Evolutionary conservation across 2,797 vertebrate genomes (phyloP).

Genomic region (Propithecus perrieri): DNA sequence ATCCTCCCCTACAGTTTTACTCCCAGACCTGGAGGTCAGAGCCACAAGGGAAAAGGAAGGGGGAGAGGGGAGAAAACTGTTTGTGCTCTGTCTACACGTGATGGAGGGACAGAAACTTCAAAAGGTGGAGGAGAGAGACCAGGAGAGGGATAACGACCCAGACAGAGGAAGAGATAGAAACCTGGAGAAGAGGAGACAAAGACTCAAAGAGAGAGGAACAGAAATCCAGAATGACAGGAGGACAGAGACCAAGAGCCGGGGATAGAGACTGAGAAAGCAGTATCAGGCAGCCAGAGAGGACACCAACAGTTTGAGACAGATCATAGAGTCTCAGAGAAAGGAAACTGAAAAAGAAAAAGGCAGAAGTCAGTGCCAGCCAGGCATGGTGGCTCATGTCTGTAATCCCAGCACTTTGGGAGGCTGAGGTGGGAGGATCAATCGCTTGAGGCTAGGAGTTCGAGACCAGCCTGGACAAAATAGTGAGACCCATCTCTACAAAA

Average conservation of each 20-base stretch:
- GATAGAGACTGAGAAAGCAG: background rate
- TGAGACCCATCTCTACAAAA: background rate
- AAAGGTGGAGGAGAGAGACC: background rate
- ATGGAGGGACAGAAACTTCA: background rate
- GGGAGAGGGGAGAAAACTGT: background rate
- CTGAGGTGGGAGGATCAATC: background rate
- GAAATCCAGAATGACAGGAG: background rate
- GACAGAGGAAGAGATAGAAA: background rate
- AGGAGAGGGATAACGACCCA: background rate
- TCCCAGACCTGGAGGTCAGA: background rate
- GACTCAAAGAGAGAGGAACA: background rate
- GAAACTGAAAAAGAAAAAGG: background rate
- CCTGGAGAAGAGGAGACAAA: background rate
- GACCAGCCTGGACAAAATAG: background rate
- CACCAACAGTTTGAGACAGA: background rate
- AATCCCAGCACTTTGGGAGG: background rate
- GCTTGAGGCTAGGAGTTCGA: background rate
- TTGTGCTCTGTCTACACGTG: background rate
- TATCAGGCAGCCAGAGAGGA: background rate
- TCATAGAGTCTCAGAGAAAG: background rate
- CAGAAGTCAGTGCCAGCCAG: background rate
- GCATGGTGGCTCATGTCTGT: background rate
- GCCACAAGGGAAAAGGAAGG: background rate
- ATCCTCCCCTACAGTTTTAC: background rate
- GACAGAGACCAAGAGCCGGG: background rate